A percentile compares a stretch with the other conserved stretches of the same genome.
These are phyloP conservation scores for Drepanosiphum platanoidis DNA, from an alignment of 2,888 invertebrate species.

Conservation along the genomic window DNA sequence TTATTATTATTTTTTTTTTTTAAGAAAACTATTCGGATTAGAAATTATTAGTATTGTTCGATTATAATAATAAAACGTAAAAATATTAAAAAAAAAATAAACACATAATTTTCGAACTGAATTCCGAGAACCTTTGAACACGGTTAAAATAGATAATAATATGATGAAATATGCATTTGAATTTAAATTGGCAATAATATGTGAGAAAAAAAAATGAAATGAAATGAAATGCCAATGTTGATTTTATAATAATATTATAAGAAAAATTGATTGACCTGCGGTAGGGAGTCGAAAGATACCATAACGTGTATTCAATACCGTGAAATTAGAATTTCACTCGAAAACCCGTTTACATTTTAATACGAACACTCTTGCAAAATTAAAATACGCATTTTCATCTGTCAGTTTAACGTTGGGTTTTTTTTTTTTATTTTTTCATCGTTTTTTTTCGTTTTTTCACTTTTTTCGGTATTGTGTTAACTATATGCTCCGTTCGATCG, in stretches of 20 bases:
- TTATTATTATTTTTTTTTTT: neutral
- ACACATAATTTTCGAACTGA: neutral
- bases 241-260: too few species aligned
- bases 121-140: neutral
- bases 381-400: slow-evolving; percentile 31
- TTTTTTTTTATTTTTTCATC: neutral
- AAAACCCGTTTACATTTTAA: neutral
- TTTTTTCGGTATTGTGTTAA: neutral
- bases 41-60: neutral
- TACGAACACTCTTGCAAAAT: slow-evolving; percentile 2
- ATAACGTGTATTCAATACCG: neutral
- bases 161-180: too few species aligned
- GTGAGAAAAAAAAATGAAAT: neutral
- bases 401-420: slow-evolving; percentile 19
- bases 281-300: neutral
- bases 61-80: neutral
- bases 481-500: neutral
- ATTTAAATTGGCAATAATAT: neutral
- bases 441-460: neutral
- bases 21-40: neutral
- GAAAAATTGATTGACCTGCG: neutral
- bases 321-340: slow-evolving; percentile 4
- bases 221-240: too few species aligned
- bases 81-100: neutral
- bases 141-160: too few species aligned